Evolutionary conservation across 1,140 invertebrate genomes (phyloP), one percentile per base, ranked within the genome.

Genomic region (Trissolcus basalis): DNA sequence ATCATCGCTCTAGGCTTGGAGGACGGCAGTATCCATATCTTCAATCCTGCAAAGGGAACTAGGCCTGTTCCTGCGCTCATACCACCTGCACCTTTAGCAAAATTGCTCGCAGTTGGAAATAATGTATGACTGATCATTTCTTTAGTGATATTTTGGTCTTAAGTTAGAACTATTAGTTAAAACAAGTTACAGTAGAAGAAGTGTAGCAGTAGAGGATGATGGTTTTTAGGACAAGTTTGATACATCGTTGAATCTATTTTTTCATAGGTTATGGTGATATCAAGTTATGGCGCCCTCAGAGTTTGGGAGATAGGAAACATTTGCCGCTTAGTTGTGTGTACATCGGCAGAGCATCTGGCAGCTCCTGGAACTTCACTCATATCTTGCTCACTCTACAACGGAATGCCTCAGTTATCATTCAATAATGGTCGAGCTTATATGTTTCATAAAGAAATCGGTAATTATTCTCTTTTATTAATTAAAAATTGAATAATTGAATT

Each of bases 11-110:
- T 93, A 47, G 89, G 90, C 32, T 92, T 93, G 81, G 91, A 91
- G 51, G 93, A 95, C 84, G 89, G 90, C 15, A 90, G 90, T 49
- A 87, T 95, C 60, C 92, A 93, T 82, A 89, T 91, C 10, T 90
- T 94, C 68, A 88, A 90, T 67, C 88, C 88, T 3, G 80, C 80
- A 0, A 90, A 87, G 72, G 92, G 91, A 10, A 83, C 88, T 6
- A 88, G 92, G 54, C 83, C 91, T 1, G 84, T 91, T 48, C 93
- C 93, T 0, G 91, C 92, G 1, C 80, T 93, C 12, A 90, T 92
- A 0, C 86, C 95, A 0, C 89, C 91, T 32, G 91, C 92, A 0
- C 89, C 89, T 14, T 88, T 91, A 0, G 89, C 90, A 0, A 86
- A 85, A 60, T 58, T 87, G 48, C 82, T 85, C 47, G 86, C 86